These are phyloP conservation scores for Chinchilla lanigera DNA, from an alignment of 2,113 vertebrate genomes.

Conservation along the genomic window DNA sequence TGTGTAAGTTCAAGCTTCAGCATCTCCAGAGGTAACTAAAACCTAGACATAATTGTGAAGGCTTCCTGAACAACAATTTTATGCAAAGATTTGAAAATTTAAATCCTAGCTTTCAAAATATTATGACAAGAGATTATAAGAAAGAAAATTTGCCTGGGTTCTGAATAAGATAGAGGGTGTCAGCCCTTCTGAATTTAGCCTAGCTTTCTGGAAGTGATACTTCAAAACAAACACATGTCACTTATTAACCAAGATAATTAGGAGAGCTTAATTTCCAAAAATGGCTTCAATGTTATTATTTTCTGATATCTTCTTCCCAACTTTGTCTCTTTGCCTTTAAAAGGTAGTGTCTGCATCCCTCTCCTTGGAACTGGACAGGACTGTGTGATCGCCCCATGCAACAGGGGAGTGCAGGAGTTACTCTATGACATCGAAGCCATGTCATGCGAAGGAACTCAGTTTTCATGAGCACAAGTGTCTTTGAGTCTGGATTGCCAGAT, in stretches of 20 bases:
- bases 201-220: constrained; percentile 1
- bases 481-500: not conserved
- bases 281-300: not conserved
- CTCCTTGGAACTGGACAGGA: not conserved
- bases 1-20: not conserved
- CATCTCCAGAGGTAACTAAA: not conserved
- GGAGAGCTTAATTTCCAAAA: constrained; percentile 45
- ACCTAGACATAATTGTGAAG: not conserved
- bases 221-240: not conserved
- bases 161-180: not conserved
- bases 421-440: not conserved
- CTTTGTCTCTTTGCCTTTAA: not conserved
- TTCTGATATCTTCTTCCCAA: not conserved
- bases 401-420: not conserved
- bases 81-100: constrained; percentile 30
- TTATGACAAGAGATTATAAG: not conserved
- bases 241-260: not conserved
- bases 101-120: constrained; percentile 54
- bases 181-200: constrained; percentile 9
- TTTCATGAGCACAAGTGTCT: not conserved
- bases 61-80: not conserved
- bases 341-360: not conserved
- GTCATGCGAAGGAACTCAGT: not conserved
- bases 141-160: not conserved
- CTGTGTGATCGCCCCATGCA: not conserved